These are phyloP conservation scores for Onychomys arenicola DNA, from an alignment of 2,797 vertebrate species.

Conservation along the genomic window DNA sequence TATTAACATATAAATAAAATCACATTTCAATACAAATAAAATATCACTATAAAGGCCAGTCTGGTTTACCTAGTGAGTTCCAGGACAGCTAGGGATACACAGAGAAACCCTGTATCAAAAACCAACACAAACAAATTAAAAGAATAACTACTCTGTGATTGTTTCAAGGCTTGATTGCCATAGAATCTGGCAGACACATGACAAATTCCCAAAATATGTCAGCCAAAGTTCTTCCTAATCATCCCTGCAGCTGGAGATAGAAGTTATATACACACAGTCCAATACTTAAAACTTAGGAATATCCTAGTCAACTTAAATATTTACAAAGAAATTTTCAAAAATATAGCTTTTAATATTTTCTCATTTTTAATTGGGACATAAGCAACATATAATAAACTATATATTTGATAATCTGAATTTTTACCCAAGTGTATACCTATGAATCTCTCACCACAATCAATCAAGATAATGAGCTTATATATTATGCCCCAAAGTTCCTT, in stretches of 20 bases:
- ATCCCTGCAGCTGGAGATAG: neutral
- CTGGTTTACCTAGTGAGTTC: neutral
- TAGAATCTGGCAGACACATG: accelerated
- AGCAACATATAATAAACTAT: neutral
- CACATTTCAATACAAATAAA: no score
- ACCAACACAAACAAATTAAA: neutral
- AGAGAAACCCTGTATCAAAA: neutral
- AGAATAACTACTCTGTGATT: neutral
- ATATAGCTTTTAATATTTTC: neutral
- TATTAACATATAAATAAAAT: no score
- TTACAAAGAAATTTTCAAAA: neutral
- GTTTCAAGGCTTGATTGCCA: neutral
- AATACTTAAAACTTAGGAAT: neutral
- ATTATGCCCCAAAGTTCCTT: neutral
- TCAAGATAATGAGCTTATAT: neutral
- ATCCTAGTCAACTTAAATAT: neutral
- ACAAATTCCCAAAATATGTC: neutral
- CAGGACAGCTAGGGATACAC: neutral
- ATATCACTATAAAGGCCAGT: no score
- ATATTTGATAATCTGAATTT: neutral
- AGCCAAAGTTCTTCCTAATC: neutral
- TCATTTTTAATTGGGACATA: constrained; percentile 3
- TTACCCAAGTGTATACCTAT: neutral
- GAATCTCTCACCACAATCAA: neutral
- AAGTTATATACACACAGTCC: neutral